phyloP scores from a whole-genome alignment of 2,113 vertebrate species.

The Brienomyrus longianalis region DNA sequence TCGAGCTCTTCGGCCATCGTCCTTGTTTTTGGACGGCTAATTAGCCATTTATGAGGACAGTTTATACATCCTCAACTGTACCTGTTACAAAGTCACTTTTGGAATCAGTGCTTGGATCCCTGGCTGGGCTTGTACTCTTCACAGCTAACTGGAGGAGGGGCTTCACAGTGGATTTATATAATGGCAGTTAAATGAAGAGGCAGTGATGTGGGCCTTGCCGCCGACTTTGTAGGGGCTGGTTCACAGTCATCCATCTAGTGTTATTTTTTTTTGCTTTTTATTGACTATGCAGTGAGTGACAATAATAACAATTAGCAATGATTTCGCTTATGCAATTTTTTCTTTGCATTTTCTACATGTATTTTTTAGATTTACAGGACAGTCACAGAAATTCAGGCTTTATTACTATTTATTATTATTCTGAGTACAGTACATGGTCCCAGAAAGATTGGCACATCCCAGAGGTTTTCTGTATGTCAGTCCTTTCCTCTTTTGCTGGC shows the following conservation, averaged over 20 bases:
- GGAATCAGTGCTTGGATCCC: background rate
- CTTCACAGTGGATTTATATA: background rate
- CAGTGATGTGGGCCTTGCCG: background rate
- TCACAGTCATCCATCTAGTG: background rate
- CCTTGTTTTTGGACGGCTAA: background rate
- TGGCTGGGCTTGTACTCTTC: background rate
- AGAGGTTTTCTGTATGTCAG: background rate
- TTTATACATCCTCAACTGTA: background rate
- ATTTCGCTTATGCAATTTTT: background rate
- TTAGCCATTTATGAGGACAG: background rate
- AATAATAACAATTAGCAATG: background rate
- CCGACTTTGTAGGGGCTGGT: background rate
- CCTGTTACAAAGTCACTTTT: background rate
- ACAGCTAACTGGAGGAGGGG: background rate
- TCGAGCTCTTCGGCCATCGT: background rate
- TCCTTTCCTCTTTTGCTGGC: background rate
- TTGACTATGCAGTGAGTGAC: background rate
- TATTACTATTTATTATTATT: background rate
- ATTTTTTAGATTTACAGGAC: background rate
- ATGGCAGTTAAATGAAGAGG: background rate
- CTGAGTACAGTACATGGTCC: background rate
- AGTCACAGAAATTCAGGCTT: background rate
- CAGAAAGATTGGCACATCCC: background rate
- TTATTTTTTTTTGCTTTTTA: background rate
- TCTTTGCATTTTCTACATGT: background rate